phyloP scores from a whole-genome alignment of 2,797 vertebrate species.

The Buceros bicornis region DNA sequence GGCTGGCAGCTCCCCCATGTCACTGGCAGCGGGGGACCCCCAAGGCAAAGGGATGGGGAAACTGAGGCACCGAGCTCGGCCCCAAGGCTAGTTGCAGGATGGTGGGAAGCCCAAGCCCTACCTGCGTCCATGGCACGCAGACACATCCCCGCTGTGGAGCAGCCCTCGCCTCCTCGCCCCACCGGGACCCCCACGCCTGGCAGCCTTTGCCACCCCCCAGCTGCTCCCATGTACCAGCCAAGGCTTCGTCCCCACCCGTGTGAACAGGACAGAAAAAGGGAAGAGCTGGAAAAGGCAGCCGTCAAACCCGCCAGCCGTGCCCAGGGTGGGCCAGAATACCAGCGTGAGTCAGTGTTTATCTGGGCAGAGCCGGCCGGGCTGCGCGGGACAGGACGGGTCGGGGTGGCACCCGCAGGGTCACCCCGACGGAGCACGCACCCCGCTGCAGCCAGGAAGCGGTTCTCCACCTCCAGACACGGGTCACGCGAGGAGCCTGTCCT shows the following conservation, averaged over 20 bases:
- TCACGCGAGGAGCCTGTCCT: accelerated
- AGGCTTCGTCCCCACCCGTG: not conserved
- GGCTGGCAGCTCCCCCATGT: not conserved
- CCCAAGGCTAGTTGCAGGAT: not conserved
- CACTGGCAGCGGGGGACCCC: not conserved
- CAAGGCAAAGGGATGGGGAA: not conserved
- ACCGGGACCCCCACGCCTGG: accelerated
- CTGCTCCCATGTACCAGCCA: not conserved
- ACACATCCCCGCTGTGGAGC: accelerated
- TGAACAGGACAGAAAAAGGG: not conserved
- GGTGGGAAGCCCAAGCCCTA: not conserved
- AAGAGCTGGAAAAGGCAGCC: conserved; percentile 41
- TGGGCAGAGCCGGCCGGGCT: conserved; percentile 10
- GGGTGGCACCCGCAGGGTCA: not conserved
- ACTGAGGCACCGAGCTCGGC: not conserved
- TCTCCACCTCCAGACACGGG: not conserved
- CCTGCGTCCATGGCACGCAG: not conserved
- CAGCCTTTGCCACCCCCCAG: not conserved
- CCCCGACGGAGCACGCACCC: accelerated
- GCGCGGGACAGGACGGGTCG: accelerated
- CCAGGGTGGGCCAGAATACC: conserved; percentile 66
- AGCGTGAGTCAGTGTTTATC: conserved; percentile 67
- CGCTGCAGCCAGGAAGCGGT: accelerated
- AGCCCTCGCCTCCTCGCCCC: not conserved
- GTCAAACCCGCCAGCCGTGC: conserved; percentile 34